These are phyloP conservation scores for Onychomys torridus DNA, from an alignment of 2,797 vertebrate species.

Conservation along the genomic window DNA sequence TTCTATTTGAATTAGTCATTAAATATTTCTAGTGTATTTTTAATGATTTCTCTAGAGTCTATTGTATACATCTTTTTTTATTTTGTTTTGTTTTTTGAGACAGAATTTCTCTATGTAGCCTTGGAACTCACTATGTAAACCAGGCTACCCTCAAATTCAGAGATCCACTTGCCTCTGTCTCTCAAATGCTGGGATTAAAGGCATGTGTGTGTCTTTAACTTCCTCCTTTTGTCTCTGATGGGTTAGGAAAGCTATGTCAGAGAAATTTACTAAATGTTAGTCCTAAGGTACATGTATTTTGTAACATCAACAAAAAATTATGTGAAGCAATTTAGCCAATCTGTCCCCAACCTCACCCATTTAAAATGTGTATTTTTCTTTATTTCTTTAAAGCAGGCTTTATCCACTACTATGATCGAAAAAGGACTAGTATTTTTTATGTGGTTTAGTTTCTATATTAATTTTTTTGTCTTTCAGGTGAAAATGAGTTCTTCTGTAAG, in stretches of 20 bases:
- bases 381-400: constrained; percentile 17
- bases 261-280: constrained; percentile 40
- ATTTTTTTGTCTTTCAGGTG: constrained; percentile 71
- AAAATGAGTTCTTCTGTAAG: constrained; percentile 87
- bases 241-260: constrained; percentile 9
- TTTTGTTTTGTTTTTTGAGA: not conserved
- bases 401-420: constrained; percentile 42
- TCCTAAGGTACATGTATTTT: not conserved
- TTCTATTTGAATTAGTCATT: not conserved
- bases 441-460: not conserved
- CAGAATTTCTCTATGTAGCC: not conserved
- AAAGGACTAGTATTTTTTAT: not conserved
- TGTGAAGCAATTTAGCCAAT: not conserved
- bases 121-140: not conserved
- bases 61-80: not conserved
- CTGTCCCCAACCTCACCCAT: not conserved
- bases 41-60: not conserved
- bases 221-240: not conserved
- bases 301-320: not conserved
- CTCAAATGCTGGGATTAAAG: not conserved
- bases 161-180: not conserved
- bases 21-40: constrained; percentile 1
- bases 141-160: not conserved
- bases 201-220: not conserved
- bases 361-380: constrained; percentile 31